Evolutionary conservation across 2,888 invertebrate species (phyloP).

Genomic region (Notodonta ziczac): DNA sequence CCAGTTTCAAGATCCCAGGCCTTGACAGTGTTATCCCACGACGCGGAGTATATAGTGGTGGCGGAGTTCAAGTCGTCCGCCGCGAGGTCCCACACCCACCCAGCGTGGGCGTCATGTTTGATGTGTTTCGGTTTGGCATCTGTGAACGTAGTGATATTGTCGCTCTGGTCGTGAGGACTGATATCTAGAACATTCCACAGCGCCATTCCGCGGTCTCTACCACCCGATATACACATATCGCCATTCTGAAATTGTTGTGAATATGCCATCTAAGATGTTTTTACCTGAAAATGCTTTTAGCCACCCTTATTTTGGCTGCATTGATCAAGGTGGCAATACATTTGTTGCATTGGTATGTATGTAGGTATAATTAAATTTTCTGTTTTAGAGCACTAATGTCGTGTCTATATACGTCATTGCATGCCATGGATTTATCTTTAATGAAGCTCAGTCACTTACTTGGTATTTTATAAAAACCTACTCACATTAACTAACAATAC

Average conservation of each 20-base stretch:
- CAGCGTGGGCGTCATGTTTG: slow-evolving; percentile 81
- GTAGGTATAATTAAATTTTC: no score
- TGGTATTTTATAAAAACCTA: slow-evolving; percentile 21
- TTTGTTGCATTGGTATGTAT: no score
- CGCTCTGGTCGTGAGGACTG: slow-evolving; percentile 50
- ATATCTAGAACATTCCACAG: slow-evolving; percentile 77
- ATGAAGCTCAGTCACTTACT: not conserved
- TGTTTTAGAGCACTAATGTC: no score
- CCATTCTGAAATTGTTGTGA: slow-evolving; percentile 61
- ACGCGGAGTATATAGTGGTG: slow-evolving; percentile 82
- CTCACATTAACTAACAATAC: slow-evolving; percentile 83
- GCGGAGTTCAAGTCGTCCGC: slow-evolving; percentile 67
- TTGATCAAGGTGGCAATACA: no score
- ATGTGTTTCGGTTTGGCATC: slow-evolving; percentile 62
- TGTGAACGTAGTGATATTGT: slow-evolving; percentile 49
- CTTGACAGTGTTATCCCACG: slow-evolving; percentile 86
- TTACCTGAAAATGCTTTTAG: no score
- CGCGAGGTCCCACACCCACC: slow-evolving; percentile 87
- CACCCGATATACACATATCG: slow-evolving; percentile 83
- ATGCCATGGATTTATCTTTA: no score
- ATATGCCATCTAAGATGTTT: no score
- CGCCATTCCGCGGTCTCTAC: slow-evolving; percentile 83
- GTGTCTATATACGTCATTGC: no score
- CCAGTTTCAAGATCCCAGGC: slow-evolving; percentile 80
- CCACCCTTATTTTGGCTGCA: no score